These are phyloP conservation scores for Dreissena polymorpha DNA, from an alignment of 1,140 invertebrate species.

Conservation along the genomic window DNA sequence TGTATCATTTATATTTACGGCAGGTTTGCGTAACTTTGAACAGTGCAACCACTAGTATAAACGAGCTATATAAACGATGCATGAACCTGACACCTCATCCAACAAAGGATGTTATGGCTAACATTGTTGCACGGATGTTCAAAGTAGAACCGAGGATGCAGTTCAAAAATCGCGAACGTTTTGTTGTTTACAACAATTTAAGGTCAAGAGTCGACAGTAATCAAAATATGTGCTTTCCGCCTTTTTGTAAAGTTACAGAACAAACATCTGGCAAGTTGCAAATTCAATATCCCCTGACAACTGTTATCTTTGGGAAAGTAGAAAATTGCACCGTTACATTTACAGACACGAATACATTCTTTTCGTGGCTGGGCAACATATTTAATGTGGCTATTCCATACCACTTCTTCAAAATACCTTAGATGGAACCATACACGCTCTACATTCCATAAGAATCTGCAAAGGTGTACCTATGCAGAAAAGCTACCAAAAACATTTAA, in stretches of 20 bases:
- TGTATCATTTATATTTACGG: too few species aligned
- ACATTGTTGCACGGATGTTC: conserved; percentile 4
- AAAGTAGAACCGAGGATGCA: not conserved
- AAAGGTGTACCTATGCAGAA: conserved; percentile 23
- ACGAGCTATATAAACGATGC: not conserved
- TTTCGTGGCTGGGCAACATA: not conserved
- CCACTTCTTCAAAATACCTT: conserved; percentile 3
- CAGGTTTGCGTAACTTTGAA: not conserved
- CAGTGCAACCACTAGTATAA: conserved; percentile 1
- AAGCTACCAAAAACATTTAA: conserved; percentile 29
- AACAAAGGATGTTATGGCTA: conserved; percentile 1
- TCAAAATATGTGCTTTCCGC: conserved; percentile 12
- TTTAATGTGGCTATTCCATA: not conserved
- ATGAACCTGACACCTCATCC: not conserved
- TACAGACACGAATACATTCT: not conserved
- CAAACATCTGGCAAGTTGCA: not conserved
- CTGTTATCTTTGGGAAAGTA: not conserved
- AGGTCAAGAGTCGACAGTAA: not conserved
- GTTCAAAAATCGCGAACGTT: not conserved
- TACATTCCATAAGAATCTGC: conserved; percentile 33
- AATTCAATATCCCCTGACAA: conserved; percentile 1
- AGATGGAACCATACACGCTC: conserved; percentile 19
- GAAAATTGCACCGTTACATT: conserved; percentile 16
- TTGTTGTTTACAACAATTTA: conserved; percentile 10
- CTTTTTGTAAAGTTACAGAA: not conserved